Conservation (phyloP, 2,888 invertebrate genomes). For the Onthophagus sagittarius region DNA sequence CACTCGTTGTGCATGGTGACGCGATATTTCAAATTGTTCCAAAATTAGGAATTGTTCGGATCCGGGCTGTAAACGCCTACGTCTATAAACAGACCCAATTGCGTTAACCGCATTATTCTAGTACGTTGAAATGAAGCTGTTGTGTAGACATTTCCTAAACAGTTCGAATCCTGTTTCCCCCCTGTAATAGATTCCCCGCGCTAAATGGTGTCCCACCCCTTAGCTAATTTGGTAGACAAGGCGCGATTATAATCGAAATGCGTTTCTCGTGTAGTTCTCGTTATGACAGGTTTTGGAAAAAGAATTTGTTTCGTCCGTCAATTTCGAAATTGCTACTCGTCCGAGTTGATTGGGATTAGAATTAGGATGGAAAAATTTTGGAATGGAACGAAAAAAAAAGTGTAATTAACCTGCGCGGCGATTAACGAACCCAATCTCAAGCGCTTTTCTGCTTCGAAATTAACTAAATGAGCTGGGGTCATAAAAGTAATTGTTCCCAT, state of each 20-base stretch:
- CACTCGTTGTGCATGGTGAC: too few species aligned
- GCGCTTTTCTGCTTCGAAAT: not conserved
- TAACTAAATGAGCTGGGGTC: not conserved
- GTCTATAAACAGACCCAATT: not conserved
- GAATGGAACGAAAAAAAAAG: not conserved
- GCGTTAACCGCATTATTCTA: not conserved
- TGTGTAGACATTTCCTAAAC: not conserved
- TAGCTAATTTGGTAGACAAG: not conserved
- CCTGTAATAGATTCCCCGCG: too few species aligned
- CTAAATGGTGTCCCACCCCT: too few species aligned
- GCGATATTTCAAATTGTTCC: not conserved
- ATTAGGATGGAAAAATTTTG: not conserved
- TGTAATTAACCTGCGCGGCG: not conserved
- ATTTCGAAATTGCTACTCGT: not conserved
- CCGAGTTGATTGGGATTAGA: not conserved
- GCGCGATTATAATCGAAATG: not conserved
- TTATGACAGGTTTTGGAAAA: not conserved
- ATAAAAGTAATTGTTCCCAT: not conserved
- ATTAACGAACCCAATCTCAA: not conserved
- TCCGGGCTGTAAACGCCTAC: not conserved
- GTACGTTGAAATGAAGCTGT: not conserved
- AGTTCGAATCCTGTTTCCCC: not conserved
- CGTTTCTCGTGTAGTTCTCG: not conserved
- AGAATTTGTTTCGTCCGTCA: not conserved
- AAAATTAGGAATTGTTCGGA: not conserved